Percentiles rank a stretch among this genome's conserved stretches.
Evolutionary conservation across 2,113 vertebrate genomes (phyloP).

Genomic region (Siniperca knerii): DNA sequence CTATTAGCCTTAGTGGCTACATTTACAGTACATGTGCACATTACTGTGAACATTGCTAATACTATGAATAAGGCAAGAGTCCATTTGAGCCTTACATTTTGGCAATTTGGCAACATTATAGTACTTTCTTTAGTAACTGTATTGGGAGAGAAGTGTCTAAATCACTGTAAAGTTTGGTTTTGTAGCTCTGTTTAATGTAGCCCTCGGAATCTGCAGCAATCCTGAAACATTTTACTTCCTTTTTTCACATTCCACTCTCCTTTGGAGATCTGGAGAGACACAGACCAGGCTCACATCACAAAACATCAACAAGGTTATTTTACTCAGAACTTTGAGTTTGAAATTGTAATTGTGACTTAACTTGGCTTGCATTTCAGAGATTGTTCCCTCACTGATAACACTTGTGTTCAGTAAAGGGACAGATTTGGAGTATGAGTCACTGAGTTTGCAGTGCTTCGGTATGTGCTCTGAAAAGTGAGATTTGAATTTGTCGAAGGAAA

Average conservation of each 20-base stretch:
- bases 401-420: slow-evolving; percentile 9
- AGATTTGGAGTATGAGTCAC: slow-evolving; percentile 35
- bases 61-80: neutral
- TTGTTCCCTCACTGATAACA: slow-evolving; percentile 1
- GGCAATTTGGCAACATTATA: neutral
- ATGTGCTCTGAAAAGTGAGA: neutral
- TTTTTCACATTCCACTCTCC: neutral
- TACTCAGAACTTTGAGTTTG: neutral
- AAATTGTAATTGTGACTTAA: slow-evolving; percentile 5
- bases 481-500: slow-evolving; percentile 11
- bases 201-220: neutral
- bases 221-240: neutral
- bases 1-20: neutral
- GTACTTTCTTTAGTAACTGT: neutral
- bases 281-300: neutral
- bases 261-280: neutral
- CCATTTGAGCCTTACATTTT: neutral
- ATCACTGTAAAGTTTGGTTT: neutral
- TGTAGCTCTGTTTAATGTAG: neutral
- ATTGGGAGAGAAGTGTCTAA: neutral
- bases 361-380: neutral
- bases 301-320: neutral
- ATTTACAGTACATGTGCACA: neutral
- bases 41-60: neutral
- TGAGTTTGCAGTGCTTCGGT: neutral